phyloP scores from a whole-genome alignment of 2,797 vertebrate genomes.

The Darevskia nairensis region DNA sequence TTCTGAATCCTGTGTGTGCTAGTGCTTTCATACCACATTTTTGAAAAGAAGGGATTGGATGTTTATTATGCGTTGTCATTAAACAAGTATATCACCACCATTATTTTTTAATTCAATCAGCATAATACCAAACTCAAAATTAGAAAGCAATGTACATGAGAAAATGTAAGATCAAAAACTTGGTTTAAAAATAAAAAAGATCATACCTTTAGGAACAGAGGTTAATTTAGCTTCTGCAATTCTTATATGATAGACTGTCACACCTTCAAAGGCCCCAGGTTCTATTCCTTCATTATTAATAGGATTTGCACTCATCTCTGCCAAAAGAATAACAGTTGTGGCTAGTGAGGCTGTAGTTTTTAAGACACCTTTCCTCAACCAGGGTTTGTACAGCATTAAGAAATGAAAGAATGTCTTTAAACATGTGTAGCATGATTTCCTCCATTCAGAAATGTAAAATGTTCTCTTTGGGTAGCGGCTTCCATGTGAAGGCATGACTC shows the following conservation, averaged over 20 bases:
- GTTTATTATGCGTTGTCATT: background rate
- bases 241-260: conserved; percentile 90
- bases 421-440: background rate
- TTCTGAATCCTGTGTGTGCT: background rate
- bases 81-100: background rate
- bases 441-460: background rate
- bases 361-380: background rate
- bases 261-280: conserved; percentile 90
- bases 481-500: background rate
- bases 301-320: conserved; percentile 97
- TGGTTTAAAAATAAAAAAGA: conserved; percentile 19
- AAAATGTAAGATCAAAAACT: background rate
- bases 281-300: conserved; percentile 91
- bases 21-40: background rate
- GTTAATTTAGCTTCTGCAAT: conserved; percentile 94
- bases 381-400: background rate
- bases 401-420: background rate
- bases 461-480: background rate
- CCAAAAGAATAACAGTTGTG: conserved; percentile 26
- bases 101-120: conserved; percentile 3
- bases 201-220: conserved; percentile 91
- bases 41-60: background rate
- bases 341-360: background rate
- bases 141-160: background rate
- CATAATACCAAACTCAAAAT: background rate